Conservation (phyloP, 2,797 vertebrate species). For the Syndactyla subalaris region DNA sequence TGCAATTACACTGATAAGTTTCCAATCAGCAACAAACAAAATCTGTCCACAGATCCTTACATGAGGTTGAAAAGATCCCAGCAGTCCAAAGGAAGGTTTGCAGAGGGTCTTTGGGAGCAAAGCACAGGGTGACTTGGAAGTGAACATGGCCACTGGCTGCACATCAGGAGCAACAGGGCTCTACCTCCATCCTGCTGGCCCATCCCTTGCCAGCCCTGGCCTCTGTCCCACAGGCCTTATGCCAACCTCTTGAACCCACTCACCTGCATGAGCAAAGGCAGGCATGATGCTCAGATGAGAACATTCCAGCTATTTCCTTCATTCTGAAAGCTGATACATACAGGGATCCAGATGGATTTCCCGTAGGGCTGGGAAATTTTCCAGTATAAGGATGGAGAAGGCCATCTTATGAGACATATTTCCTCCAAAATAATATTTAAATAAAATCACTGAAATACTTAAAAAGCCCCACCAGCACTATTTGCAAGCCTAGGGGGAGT, state of each 20-base stretch:
- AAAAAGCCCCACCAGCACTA: not conserved
- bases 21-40: not conserved
- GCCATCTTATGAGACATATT: not conserved
- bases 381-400: not conserved
- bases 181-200: not conserved
- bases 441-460: not conserved
- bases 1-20: conserved; percentile 10
- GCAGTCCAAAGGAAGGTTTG: not conserved
- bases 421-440: not conserved
- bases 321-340: not conserved
- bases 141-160: not conserved
- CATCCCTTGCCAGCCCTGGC: not conserved
- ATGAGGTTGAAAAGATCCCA: not conserved
- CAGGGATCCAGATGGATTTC: not conserved
- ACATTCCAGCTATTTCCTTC: not conserved
- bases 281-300: fast-evolving
- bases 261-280: not conserved
- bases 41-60: not conserved
- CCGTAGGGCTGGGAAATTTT: not conserved
- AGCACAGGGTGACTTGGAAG: fast-evolving
- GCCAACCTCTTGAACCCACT: not conserved
- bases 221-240: fast-evolving
- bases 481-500: not conserved
- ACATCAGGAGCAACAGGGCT: not conserved
- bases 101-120: not conserved